Base-by-base conservation (phyloP, 64 coral and sea anemone species). In the Dendronephthya gigantea region DNA sequence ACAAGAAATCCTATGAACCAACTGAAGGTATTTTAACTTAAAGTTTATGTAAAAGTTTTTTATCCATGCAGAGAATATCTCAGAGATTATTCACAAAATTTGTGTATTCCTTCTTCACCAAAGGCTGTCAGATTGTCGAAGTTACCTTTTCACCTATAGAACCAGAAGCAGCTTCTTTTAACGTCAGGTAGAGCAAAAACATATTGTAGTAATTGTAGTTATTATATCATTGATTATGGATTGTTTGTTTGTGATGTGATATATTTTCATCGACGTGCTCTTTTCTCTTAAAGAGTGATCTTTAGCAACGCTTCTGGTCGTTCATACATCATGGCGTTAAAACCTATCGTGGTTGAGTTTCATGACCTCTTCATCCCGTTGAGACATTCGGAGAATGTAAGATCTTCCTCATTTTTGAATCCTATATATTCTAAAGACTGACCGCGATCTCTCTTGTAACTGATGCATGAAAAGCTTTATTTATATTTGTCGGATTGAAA, bases 121-220 rank as follows among this genome's bases (percentile, higher is more conserved):
- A 36, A 79, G 72, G 72, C 37, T 79, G 72, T 79, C 72, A 79
- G 36, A 29, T 79, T 36, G 72, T 79, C 29, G 72, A 79, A 79
- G 72, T 79, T 16, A 79, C 34, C 9, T 79, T 79, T 10, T 79
- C 72, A 33, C 72, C 72, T 9, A 79, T 29, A 79, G 72, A 79
- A 79, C 72, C 72, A 11, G 72, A 36, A 6, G 9, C 72, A 36
- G 72, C 72, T 8, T 34, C 36, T 30, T 36, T 79, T 79, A 79
- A 79, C 37, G 28, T 79, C 72, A 79, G 72, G 72, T 79, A 33
- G 15, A 9, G 2, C 6, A n/a, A n/a, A n/a, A n/a, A n/a, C n/a
- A n/a, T n/a, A n/a, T n/a, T n/a, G n/a, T n/a, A n/a, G n/a, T n/a
- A n/a, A n/a, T n/a, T n/a, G n/a, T n/a, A n/a, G n/a, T n/a, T n/a